phyloP scores from a whole-genome alignment of 23 tunicate species.

The Ascidia mentula region DNA sequence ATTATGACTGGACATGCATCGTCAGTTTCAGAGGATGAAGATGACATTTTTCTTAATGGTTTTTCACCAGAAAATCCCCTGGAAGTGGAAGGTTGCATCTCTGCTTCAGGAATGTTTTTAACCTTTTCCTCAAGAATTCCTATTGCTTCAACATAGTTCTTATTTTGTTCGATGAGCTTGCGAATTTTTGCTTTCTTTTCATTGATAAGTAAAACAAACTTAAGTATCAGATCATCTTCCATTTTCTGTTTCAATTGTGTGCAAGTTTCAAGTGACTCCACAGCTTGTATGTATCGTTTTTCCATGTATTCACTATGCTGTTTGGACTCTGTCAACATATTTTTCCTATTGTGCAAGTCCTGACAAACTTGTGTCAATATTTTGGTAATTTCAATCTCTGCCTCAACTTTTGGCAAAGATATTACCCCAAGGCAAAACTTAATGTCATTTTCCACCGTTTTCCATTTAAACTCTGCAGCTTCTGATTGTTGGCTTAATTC shows the following conservation, averaged over 20 bases:
- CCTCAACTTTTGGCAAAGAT: not conserved
- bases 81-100: not conserved
- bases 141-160: not conserved
- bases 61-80: not conserved
- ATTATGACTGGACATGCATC: not conserved
- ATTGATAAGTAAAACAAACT: constrained; percentile 53
- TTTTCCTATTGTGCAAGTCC: not conserved
- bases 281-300: not conserved
- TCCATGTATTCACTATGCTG: not conserved
- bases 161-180: constrained; percentile 11
- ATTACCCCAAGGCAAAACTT: constrained; percentile 36
- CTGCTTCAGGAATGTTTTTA: not conserved
- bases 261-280: constrained; percentile 11
- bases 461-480: constrained; percentile 16
- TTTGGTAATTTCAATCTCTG: not conserved
- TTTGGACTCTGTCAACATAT: not conserved
- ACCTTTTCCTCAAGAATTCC: not conserved
- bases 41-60: not conserved
- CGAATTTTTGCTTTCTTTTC: constrained; percentile 64
- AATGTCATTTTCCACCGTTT: constrained; percentile 28
- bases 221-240: constrained; percentile 37
- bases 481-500: not conserved
- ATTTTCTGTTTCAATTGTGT: constrained; percentile 17
- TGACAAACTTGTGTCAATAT: not conserved
- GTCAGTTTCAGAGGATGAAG: not conserved